Evolutionary conservation across 64 coral and sea anemone genomes (phyloP).

Genomic region (Hydrozoanthus tunicans): DNA sequence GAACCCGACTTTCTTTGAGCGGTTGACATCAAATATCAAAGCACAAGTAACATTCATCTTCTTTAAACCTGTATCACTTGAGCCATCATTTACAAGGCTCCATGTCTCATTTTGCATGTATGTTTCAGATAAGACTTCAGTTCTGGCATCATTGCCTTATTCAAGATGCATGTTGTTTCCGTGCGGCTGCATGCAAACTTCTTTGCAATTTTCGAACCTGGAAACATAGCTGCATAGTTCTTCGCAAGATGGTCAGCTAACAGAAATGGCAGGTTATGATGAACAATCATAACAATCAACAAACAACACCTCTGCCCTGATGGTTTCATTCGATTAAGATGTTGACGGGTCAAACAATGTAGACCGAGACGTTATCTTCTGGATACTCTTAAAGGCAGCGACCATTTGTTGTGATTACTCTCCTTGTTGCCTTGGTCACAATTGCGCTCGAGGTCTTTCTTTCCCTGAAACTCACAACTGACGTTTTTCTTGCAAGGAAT

Average conservation of each 20-base stretch:
- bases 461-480: neutral
- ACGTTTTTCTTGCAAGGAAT: slow-evolving; percentile 17
- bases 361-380: slow-evolving; percentile 16
- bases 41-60: slow-evolving; percentile 54
- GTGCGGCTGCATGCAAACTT: slow-evolving; percentile 45
- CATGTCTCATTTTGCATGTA: slow-evolving; percentile 9
- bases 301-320: slow-evolving; percentile 12
- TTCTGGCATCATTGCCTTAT: slow-evolving; percentile 18
- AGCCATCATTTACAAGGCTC: slow-evolving; percentile 30
- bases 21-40: slow-evolving; percentile 50
- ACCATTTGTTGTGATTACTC: slow-evolving; percentile 22
- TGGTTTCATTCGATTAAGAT: slow-evolving; percentile 15
- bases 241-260: slow-evolving; percentile 49
- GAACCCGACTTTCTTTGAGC: neutral
- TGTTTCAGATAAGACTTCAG: neutral
- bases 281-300: slow-evolving; percentile 10
- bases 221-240: slow-evolving; percentile 39
- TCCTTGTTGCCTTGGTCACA: slow-evolving; percentile 19
- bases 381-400: slow-evolving; percentile 2
- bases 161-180: slow-evolving; percentile 39
- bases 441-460: neutral
- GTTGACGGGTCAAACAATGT: slow-evolving; percentile 38
- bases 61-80: slow-evolving; percentile 23
- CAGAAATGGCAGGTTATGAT: slow-evolving; percentile 49
- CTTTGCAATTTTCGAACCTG: slow-evolving; percentile 43